Conservation (phyloP, 2,113 vertebrate species). For the Psilopogon haemacephalus region DNA sequence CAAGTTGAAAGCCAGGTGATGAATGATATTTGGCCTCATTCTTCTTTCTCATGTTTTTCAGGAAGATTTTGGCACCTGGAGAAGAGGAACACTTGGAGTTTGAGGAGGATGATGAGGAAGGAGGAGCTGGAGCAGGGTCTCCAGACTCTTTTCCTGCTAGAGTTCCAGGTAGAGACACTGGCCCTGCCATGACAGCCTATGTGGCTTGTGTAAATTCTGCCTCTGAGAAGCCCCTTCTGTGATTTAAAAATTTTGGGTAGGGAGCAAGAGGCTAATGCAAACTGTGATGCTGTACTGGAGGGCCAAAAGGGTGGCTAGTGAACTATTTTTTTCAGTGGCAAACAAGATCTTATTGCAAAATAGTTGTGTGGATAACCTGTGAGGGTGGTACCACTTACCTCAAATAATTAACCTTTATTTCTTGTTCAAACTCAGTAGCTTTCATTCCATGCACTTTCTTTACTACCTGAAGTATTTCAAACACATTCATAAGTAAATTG, state of each 20-base stretch:
- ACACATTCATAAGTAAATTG: neutral
- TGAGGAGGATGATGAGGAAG: slow-evolving; percentile 94
- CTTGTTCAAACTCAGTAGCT: neutral
- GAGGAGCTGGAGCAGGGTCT: slow-evolving; percentile 85
- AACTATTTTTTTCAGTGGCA: neutral
- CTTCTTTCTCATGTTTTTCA: slow-evolving; percentile 48
- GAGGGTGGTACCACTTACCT: neutral
- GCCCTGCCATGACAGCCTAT: neutral
- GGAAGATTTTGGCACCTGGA: slow-evolving; percentile 96
- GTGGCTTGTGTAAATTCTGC: neutral
- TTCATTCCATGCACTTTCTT: neutral
- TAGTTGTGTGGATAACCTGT: neutral
- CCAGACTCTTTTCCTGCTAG: slow-evolving; percentile 83
- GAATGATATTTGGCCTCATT: neutral
- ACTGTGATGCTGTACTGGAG: neutral
- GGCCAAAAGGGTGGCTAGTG: neutral
- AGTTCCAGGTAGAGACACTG: slow-evolving; percentile 82
- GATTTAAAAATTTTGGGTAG: neutral
- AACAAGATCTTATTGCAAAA: neutral
- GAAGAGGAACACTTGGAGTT: slow-evolving; percentile 97
- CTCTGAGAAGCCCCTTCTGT: neutral
- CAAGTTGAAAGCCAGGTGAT: neutral
- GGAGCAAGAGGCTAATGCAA: neutral
- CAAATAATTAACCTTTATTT: neutral
- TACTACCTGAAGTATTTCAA: neutral